Base-by-base conservation (phyloP, 1,140 invertebrate species). In the Drosophila hydei region DNA sequence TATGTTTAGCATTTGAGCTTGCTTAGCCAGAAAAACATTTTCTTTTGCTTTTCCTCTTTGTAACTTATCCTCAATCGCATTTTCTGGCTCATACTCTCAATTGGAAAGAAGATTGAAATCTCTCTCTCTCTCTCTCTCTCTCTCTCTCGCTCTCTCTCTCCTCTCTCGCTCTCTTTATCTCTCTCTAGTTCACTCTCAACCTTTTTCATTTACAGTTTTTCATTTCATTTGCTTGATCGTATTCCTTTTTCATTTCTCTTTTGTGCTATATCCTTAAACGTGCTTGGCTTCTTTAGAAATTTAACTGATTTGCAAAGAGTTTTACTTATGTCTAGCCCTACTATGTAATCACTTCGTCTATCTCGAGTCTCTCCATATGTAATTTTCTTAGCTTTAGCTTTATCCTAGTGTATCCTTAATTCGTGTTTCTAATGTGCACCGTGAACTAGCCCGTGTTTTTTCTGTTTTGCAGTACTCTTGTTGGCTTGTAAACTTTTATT, bases 401-500 rank as follows among this genome's bases (percentile, higher is more conserved):
- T 11, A 33, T 33, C 0, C 30, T 8, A 60, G 58, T 16, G 68
- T 55, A 36, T 58, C 1, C 21, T 4, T 9, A 43, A 45, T 27
- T 58, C 61, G 61, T 11, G 19, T 64, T 27, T 58, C 50, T 40
- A 43, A 12, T 30, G 40, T 43, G 27, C 12, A n/a, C n/a, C n/a
- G n/a, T n/a, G n/a, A 30, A 23, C 25, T 33, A 25, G 63, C n/a
- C 27, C 55, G 52, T 65, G 36, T 68, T 47, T 74, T 21, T 42
- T 52, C 8, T 45, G 18, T 45, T n/a, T 61, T 63, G 27, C 55
- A 25, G 38, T 65, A 65, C 68, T 50, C 61, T 71, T 79, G 76
- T 79, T 70, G 72, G 72, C 81, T 88, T 88, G 81, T 88, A 88
- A 88, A 87, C 83, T 87, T 85, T 85, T 85, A 85, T 85, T 85